Conservation (phyloP, 2,797 vertebrate genomes). For the Leptoclinus maculatus region DNA sequence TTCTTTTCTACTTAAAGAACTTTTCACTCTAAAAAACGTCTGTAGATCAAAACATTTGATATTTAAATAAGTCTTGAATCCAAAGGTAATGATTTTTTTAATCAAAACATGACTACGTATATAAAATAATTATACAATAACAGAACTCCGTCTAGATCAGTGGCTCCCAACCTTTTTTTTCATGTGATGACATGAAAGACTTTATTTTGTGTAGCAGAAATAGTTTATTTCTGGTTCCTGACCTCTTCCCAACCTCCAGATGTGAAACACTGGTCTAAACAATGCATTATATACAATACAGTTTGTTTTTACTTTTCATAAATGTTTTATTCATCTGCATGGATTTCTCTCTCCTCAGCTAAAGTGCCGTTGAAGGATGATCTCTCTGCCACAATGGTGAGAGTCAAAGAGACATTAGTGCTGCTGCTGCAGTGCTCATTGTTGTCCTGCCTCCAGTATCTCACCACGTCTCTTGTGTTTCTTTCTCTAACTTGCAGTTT, state of each 20-base stretch:
- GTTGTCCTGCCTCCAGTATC: neutral
- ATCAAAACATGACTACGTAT: neutral
- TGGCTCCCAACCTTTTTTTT: neutral
- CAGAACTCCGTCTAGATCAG: neutral
- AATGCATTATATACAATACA: neutral
- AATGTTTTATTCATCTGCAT: neutral
- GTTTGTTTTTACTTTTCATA: neutral
- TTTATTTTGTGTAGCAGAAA: neutral
- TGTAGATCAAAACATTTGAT: neutral
- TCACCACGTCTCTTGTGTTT: neutral
- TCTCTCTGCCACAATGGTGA: conserved; percentile 31
- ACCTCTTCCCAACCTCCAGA: neutral
- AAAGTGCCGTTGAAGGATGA: conserved; percentile 3
- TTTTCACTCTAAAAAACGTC: neutral
- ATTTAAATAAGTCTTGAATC: neutral
- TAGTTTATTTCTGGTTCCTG: neutral
- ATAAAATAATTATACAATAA: neutral
- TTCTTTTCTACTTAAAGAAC: neutral
- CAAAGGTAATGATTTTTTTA: neutral
- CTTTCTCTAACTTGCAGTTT: conserved; percentile 31
- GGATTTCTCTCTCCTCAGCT: conserved; percentile 43
- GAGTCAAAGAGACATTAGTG: neutral
- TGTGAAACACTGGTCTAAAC: neutral
- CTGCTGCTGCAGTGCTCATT: neutral
- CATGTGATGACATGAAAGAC: neutral